A percentile compares a stretch with the other conserved stretches of the same genome.
Evolutionary conservation across 2,888 invertebrate genomes (phyloP).

Genomic region (Apantesis nais): DNA sequence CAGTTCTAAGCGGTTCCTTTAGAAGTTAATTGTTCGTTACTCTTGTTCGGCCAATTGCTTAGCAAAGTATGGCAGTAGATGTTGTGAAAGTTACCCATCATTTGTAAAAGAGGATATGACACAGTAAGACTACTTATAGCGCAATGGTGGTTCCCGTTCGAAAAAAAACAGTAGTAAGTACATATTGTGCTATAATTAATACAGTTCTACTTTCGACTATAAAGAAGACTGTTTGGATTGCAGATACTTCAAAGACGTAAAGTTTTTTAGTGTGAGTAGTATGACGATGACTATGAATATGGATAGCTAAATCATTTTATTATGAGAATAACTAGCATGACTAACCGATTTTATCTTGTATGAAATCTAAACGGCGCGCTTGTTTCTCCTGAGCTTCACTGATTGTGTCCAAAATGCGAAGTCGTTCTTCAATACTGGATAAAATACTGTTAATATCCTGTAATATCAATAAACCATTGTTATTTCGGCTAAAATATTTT

Average conservation of each 20-base stretch:
- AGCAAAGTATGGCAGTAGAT: constrained; percentile 56
- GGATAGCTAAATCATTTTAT: neutral
- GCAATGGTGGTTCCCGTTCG: constrained; percentile 54
- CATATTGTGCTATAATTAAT: constrained; percentile 13
- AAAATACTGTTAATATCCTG: constrained; percentile 74
- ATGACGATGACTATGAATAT: neutral
- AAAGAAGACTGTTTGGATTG: constrained; percentile 13
- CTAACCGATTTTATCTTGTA: constrained; percentile 80
- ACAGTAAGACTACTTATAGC: constrained; percentile 61
- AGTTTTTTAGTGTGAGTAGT: neutral
- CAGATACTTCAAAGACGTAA: constrained; percentile 2
- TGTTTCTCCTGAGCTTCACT: constrained; percentile 75
- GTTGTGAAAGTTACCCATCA: constrained; percentile 73
- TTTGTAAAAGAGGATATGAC: constrained; percentile 81
- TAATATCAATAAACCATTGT: neutral
- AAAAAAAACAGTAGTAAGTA: constrained; percentile 31
- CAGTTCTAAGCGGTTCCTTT: constrained; percentile 60
- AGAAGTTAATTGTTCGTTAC: constrained; percentile 70
- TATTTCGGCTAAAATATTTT: neutral
- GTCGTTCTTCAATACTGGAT: constrained; percentile 75
- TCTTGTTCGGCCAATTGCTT: constrained; percentile 74
- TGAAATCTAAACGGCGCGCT: constrained; percentile 75
- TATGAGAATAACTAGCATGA: constrained; percentile 8
- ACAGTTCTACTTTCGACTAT: constrained; percentile 19
- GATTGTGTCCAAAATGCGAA: constrained; percentile 74